Conservation (phyloP, 2,797 vertebrate genomes). For the Bufotes viridis region DNA sequence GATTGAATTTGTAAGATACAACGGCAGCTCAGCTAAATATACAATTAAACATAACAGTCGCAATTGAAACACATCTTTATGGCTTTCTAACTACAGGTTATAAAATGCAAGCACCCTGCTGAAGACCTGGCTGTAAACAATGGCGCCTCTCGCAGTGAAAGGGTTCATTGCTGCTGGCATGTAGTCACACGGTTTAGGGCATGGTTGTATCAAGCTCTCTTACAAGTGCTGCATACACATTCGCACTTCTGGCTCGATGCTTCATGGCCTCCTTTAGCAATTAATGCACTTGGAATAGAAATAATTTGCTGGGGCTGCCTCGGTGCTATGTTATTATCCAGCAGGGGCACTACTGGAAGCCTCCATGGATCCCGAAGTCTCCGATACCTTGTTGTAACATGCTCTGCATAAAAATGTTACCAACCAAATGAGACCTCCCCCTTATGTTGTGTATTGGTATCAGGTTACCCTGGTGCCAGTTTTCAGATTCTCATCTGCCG, state of each 20-base stretch:
- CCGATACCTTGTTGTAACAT: neutral
- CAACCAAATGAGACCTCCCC: neutral
- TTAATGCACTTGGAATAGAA: conserved; percentile 20
- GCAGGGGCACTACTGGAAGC: conserved; percentile 4
- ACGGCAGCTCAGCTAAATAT: neutral
- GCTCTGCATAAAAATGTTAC: neutral
- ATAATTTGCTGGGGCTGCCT: neutral
- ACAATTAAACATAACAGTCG: conserved; percentile 39
- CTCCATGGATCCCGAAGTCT: neutral
- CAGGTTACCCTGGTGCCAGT: neutral
- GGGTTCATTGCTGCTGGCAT: neutral
- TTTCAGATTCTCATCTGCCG: neutral
- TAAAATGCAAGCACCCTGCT: neutral
- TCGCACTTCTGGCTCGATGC: neutral
- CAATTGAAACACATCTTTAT: conserved; percentile 10
- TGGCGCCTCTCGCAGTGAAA: neutral
- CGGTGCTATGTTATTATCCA: neutral
- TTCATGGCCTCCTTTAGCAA: conserved; percentile 6
- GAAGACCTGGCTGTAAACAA: neutral
- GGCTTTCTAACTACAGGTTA: neutral
- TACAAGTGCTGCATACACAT: neutral
- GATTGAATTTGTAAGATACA: conserved; percentile 9
- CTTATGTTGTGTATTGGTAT: neutral
- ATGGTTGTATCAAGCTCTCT: conserved; percentile 1
- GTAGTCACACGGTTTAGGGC: neutral